Conservation (phyloP, 2,113 vertebrate species). For the Cryptotis parvus region DNA sequence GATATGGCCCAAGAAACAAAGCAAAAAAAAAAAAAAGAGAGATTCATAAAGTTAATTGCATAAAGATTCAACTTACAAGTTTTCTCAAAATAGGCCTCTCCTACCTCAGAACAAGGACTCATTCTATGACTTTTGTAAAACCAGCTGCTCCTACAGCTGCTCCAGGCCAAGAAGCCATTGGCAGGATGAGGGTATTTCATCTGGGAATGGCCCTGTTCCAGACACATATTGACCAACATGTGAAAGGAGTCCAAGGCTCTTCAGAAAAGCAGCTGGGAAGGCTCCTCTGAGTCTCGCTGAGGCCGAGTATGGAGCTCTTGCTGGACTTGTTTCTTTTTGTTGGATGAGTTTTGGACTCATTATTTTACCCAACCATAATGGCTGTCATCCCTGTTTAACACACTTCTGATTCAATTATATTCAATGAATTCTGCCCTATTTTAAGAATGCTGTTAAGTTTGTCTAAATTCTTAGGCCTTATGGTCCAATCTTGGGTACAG, state of each 20-base stretch:
- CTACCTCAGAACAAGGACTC: slow-evolving; percentile 28
- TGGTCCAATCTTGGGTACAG: background rate
- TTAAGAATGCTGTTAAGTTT: background rate
- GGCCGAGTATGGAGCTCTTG: background rate
- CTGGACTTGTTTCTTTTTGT: slow-evolving; percentile 41
- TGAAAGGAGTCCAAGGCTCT: background rate
- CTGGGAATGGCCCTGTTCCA: slow-evolving; percentile 64
- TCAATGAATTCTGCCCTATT: background rate
- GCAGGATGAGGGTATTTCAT: slow-evolving; percentile 57
- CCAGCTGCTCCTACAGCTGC: slow-evolving; percentile 72
- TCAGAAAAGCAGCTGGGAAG: slow-evolving; percentile 60
- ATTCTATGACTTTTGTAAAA: slow-evolving; percentile 55
- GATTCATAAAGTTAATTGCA: background rate
- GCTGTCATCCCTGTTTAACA: slow-evolving; percentile 21
- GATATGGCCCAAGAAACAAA: too few species aligned
- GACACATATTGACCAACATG: background rate
- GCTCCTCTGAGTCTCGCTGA: slow-evolving; percentile 63
- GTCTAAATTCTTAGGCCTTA: background rate
- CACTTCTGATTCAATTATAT: background rate
- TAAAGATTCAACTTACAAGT: background rate
- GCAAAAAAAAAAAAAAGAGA: too few species aligned
- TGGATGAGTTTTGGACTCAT: background rate
- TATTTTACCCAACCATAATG: slow-evolving; percentile 20
- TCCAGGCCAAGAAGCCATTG: slow-evolving; percentile 71
- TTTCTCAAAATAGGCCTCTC: slow-evolving; percentile 10